These are phyloP conservation scores for Verasper variegatus DNA, from an alignment of 2,113 vertebrate genomes.

Conservation along the genomic window DNA sequence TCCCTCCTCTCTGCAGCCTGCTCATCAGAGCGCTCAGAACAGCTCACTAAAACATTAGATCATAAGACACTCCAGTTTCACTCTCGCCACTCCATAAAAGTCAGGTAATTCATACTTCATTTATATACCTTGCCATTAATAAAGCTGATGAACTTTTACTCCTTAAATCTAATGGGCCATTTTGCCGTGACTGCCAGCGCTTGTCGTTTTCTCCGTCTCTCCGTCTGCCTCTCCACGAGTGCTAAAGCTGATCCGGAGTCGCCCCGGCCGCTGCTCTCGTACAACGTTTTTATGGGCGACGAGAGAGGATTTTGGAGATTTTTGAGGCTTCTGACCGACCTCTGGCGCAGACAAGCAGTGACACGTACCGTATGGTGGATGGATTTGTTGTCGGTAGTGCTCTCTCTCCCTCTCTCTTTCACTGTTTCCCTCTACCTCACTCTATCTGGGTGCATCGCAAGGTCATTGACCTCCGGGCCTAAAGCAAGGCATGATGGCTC, in stretches of 20 bases:
- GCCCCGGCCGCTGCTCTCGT: slow-evolving; percentile 35
- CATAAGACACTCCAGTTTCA: slow-evolving; percentile 79
- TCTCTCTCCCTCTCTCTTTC: background rate
- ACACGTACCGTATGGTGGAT: slow-evolving; percentile 48
- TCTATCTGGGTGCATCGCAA: slow-evolving; percentile 81
- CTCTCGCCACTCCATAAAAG: slow-evolving; percentile 82
- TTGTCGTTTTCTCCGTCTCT: slow-evolving; percentile 30
- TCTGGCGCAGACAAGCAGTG: slow-evolving; percentile 66
- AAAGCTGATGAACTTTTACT: slow-evolving; percentile 83
- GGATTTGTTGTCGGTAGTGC: slow-evolving; percentile 28
- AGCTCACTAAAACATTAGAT: slow-evolving; percentile 81
- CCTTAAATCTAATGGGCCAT: slow-evolving; percentile 80
- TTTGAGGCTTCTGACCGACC: slow-evolving; percentile 73
- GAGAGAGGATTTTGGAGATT: slow-evolving; percentile 64
- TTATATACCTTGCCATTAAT: slow-evolving; percentile 82
- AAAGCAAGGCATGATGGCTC: slow-evolving; percentile 92
- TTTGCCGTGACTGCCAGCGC: slow-evolving; percentile 71
- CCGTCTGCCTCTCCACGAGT: slow-evolving; percentile 18
- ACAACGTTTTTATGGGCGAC: slow-evolving; percentile 51
- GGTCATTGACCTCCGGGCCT: slow-evolving; percentile 90
- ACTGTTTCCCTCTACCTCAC: slow-evolving; percentile 26
- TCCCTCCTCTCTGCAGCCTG: slow-evolving; percentile 58
- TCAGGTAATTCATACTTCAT: slow-evolving; percentile 82
- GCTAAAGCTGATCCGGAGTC: slow-evolving; percentile 60
- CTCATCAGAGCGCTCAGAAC: slow-evolving; percentile 73